Percentiles rank a stretch among this genome's conserved stretches.
Conservation (phyloP, 2,113 vertebrate genomes). For the Ptilorrhoa leucosticta region DNA sequence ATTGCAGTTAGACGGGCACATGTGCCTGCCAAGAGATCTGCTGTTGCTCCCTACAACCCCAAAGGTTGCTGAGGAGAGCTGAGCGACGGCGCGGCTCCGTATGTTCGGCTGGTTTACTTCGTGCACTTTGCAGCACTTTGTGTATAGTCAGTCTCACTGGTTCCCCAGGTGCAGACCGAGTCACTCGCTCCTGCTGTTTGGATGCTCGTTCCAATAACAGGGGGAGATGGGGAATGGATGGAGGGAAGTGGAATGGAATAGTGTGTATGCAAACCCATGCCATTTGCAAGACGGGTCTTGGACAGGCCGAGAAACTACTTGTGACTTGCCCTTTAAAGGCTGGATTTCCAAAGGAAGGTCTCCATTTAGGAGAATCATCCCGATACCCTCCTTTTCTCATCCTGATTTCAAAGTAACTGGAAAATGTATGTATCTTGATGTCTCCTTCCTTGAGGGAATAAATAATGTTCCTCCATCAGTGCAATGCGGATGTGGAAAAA, state of each 20-base stretch:
- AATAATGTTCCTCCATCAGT: neutral
- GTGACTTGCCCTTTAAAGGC: neutral
- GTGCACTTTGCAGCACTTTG: slow-evolving; percentile 59
- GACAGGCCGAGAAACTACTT: neutral
- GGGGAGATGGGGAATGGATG: neutral
- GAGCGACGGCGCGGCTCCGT: rapidly evolving
- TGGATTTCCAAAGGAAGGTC: neutral
- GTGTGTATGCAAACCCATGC: neutral
- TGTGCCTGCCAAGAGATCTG: neutral
- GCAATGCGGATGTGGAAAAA: neutral
- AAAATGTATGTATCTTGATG: neutral
- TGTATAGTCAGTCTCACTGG: slow-evolving; percentile 28
- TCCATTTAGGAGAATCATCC: neutral
- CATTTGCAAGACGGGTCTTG: neutral
- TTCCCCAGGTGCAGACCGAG: slow-evolving; percentile 15
- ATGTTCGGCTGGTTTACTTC: neutral
- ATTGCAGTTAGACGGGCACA: neutral
- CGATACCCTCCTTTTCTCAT: neutral
- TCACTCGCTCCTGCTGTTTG: neutral
- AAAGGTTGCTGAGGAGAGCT: neutral
- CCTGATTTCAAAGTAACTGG: neutral
- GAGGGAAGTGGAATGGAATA: neutral
- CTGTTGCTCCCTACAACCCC: neutral
- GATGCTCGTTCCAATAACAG: neutral
- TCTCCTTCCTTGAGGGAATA: neutral